Base-by-base conservation (phyloP, 2,113 vertebrate genomes). In the Rhynchomys soricoides region DNA sequence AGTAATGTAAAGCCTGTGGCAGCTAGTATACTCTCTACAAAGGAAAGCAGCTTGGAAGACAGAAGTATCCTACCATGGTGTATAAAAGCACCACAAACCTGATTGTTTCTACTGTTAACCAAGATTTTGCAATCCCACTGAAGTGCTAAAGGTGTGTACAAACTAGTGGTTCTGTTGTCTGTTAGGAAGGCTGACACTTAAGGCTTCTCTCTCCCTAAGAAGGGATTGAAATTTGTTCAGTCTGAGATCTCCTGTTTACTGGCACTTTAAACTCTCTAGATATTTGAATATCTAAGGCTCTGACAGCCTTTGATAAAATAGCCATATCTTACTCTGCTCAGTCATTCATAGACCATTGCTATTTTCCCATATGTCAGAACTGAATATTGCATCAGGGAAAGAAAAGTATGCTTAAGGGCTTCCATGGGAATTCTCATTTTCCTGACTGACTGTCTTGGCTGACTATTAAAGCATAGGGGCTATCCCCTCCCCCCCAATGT, bases 381-480 rank as follows among this genome's bases (percentile, higher is more conserved):
- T 75, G 90, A 92, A 57, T 74, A 64, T 90, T 50, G 26, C 10
- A 13, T 89, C 73, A 75, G 40, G 57, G n/a, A 92, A 93, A 93
- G 17, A 89, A 22, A 94, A 95, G 24, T 37, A 40, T 71, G 89
- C 31, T 22, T 43, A 91, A 95, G 50, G 40, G 85, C 19, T 89
- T 93, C 64, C 57, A 22, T 17, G 59, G 57, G 21, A 24, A 93
- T 82, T 97, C 83, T 95, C 78, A 45, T 79, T 95, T 81, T 79
- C 64, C 73, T 64, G 59, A 75, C 70, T 74, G 85, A 68, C 73
- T 75, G 31, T 48, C 74, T 91, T 79, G 73, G 48, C 74, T 94
- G 37, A 6, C 17, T 75, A 37, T 79, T 78, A 94, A 88, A 91
- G 90, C 59, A 86, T 34, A 82, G 82, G 90, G 57, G 68, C 59